Evolutionary conservation across 2,797 vertebrate species (phyloP).

Genomic region (Pseudomugil tenellus): DNA sequence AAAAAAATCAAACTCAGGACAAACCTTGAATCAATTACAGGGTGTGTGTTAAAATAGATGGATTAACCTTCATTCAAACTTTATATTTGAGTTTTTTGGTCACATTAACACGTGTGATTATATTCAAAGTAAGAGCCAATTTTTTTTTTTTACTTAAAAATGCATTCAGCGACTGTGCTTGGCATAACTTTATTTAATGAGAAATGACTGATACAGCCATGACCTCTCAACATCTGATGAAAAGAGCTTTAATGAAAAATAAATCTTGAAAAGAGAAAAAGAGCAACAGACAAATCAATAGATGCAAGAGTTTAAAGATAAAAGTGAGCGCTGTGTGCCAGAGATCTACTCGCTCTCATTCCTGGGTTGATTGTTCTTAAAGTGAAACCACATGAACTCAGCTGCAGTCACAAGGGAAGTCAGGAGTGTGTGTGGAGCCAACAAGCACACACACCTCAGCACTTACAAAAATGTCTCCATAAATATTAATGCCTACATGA

Average conservation of each 20-base stretch:
- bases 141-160: no score
- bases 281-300: constrained; percentile 72
- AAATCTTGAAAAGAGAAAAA: constrained; percentile 62
- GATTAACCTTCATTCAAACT: constrained; percentile 38
- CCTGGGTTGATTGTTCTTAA: constrained; percentile 79
- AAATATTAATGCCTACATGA: constrained; percentile 1
- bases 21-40: constrained; percentile 73
- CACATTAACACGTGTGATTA: constrained; percentile 23
- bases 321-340: constrained; percentile 63
- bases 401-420: constrained; percentile 50
- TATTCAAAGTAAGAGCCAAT: constrained; percentile 18
- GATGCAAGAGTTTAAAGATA: constrained; percentile 61
- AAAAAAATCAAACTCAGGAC: constrained; percentile 69
- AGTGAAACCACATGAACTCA: constrained; percentile 81
- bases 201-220: constrained; percentile 43
- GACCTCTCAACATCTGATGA: constrained; percentile 51
- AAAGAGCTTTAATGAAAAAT: constrained; percentile 75
- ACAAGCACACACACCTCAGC: constrained; percentile 14
- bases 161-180: not conserved
- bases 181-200: constrained; percentile 39
- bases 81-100: not conserved
- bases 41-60: constrained; percentile 29
- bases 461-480: not conserved
- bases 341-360: constrained; percentile 74
- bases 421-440: constrained; percentile 27